Base-by-base conservation (phyloP, 2,797 vertebrate species). In the Betta splendens region DNA sequence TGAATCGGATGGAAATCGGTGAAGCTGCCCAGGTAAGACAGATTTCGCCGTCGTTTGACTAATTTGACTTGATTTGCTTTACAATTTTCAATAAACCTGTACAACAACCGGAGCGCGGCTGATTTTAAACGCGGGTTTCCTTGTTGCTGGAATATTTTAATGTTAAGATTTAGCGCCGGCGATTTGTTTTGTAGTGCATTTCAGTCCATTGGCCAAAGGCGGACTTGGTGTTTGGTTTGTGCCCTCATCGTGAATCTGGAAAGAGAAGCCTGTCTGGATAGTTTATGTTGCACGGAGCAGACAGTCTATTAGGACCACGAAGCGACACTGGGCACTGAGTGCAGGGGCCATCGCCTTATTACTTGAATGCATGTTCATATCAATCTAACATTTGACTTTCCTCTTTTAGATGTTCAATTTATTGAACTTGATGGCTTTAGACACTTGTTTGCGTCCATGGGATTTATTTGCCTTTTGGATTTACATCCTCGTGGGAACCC, bases 361-460 rank as follows among this genome's bases (percentile, higher is more conserved):
- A 83, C 69, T 79, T 67, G 62, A 75, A 85, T 85, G 65, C 63
- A 84, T 63, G 40, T 80, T 69, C 65, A 69, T 22, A 75, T 77
- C 76, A 79, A 77, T 87, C 86, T 85, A 82, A 75, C 67, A 45
- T 72, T 46, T 74, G 54, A 75, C 80, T 87, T 74, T 83, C 65
- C 64, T 64, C 52, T 77, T 79, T 58, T 57, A 84, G 79, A 57
- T 42, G 20, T 65, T 74, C 62, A 54, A 32, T 81, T 76, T 51
- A 23, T 53, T 81, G 61, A 74, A 75, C 83, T 75, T 77, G 83
- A 91, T 91, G 90, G 89, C 88, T 89, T 88, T 86, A 82, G 89
- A 92, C 89, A 91, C 90, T 86, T 91, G 90, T 89, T 91, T 92
- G 89, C 84, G 72, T 87, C 66, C 21, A 71, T 84, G 84, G 73